Base-by-base conservation (phyloP, 1,140 invertebrate genomes). In the Marisa cornuarietis region DNA sequence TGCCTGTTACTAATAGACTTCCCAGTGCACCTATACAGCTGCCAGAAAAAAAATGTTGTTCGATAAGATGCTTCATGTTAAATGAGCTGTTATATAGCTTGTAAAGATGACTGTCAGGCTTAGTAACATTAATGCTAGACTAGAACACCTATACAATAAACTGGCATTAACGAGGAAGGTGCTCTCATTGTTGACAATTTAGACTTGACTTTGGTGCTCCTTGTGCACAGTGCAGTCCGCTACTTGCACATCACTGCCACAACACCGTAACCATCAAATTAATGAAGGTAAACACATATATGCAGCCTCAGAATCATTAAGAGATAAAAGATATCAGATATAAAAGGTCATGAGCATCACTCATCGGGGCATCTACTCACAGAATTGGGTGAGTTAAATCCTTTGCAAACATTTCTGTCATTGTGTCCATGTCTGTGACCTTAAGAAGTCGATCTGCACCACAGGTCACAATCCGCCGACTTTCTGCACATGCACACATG, bases 371-470 rank as follows among this genome's bases (percentile, higher is more conserved):
- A 54, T 31, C 63, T 24, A 81, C 85, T 85, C 84, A 89, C 88
- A 82, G 69, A 49, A 87, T 78, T 76, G 84, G 79, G 76, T 87
- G 74, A 42, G 84, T 79, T 22, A 88, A 61, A 77, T 88, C 83
- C 72, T 87, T 88, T 18, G 84, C 79, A 76, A 88, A 87, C 71
- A 88, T 85, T 78, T 88, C 87, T 68, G 88, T 89, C 63, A 87
- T 84, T n/a, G 88, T 88, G 11, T 85, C 85, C 42, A 86, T 74
- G 77, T 90, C 88, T 54, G 86, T 66, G 16, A 89, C 84, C 76
- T 86, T 85, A 10, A 90, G 65, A 68, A 84, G 85, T 16, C 79
- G 82, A 75, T 90, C 88, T 42, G 80, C 81, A 22, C 88, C 88
- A 82, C 85, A 87, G 5, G 84, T 83, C 18, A 88, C 76, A 5